phyloP scores from a whole-genome alignment of 2,888 invertebrate genomes.

The Hyposoter didymator region DNA sequence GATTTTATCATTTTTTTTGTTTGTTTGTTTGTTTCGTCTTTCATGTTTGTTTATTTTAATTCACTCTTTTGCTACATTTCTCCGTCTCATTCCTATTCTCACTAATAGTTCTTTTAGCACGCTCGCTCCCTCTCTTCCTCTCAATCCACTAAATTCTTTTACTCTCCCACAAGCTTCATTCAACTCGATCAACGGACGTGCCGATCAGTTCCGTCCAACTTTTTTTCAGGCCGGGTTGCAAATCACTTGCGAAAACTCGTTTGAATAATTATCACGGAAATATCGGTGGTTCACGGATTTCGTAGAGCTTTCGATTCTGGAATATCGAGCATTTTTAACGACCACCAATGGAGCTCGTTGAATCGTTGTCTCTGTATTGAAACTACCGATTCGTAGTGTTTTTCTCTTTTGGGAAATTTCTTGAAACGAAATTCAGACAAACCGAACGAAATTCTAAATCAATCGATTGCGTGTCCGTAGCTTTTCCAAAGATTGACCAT shows the following conservation, averaged over 20 bases:
- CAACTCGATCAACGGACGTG: slow-evolving; percentile 5
- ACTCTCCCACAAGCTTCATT: background rate
- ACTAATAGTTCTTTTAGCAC: slow-evolving; percentile 52
- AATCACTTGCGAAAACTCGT: background rate
- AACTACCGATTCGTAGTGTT: background rate
- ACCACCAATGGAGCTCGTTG: background rate
- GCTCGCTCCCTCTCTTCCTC: slow-evolving; percentile 42
- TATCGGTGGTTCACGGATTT: background rate
- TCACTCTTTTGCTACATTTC: background rate
- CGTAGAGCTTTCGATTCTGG: background rate
- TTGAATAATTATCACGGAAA: background rate
- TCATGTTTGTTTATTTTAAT: slow-evolving; percentile 4
- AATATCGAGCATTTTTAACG: background rate
- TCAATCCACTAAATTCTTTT: slow-evolving; percentile 32
- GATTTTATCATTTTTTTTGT: slow-evolving; percentile 65
- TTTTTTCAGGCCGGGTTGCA: background rate
- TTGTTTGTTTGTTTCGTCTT: slow-evolving; percentile 39
- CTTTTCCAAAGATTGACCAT: background rate
- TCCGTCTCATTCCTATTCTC: slow-evolving; percentile 32
- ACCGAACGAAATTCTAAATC: background rate
- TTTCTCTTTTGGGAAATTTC: background rate
- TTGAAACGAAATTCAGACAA: background rate
- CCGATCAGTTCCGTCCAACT: background rate
- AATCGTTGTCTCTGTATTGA: background rate
- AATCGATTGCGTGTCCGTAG: background rate